Evolutionary conservation across 2,888 invertebrate species (phyloP).

Genomic region (Tanaodytes sp.): DNA sequence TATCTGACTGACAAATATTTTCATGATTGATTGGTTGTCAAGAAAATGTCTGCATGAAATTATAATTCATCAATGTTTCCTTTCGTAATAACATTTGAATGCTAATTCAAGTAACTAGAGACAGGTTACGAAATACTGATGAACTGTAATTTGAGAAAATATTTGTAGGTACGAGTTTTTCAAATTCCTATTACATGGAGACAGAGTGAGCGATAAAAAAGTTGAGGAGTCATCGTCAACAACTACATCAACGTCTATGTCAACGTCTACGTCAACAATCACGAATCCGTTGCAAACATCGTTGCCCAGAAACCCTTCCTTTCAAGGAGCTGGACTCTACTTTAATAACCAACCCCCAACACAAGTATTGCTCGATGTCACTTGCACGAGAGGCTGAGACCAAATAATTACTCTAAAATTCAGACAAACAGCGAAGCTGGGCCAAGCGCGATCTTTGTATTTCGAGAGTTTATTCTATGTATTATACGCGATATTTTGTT

Average conservation of each 20-base stretch:
- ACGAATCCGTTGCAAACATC: slow-evolving; percentile 30
- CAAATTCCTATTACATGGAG: slow-evolving; percentile 64
- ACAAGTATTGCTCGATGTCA: slow-evolving; percentile 68
- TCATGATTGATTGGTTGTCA: too few relatives aligned
- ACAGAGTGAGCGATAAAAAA: slow-evolving; percentile 53
- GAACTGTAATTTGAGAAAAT: too few relatives aligned
- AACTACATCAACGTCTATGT: too few relatives aligned
- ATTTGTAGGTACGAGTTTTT: slow-evolving; percentile 69
- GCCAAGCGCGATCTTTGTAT: slow-evolving; percentile 62
- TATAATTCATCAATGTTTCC: too few relatives aligned
- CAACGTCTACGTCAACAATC: slow-evolving; percentile 1
- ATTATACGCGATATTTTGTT: slow-evolving; percentile 63
- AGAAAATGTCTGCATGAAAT: too few relatives aligned
- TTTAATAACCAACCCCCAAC: slow-evolving; percentile 65
- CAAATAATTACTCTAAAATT: neutral
- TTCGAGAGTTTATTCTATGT: slow-evolving; percentile 66
- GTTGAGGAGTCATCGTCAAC: slow-evolving; percentile 38
- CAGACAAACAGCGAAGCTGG: slow-evolving; percentile 41
- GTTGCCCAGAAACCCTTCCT: slow-evolving; percentile 47
- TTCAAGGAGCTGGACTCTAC: slow-evolving; percentile 67
- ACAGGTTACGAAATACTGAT: too few relatives aligned
- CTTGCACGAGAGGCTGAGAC: slow-evolving; percentile 63
- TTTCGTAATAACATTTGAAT: too few relatives aligned
- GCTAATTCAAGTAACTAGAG: too few relatives aligned
- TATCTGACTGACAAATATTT: too few relatives aligned